Conservation (phyloP, 2,888 invertebrate genomes). For the Eristalinus sepulchralis region DNA sequence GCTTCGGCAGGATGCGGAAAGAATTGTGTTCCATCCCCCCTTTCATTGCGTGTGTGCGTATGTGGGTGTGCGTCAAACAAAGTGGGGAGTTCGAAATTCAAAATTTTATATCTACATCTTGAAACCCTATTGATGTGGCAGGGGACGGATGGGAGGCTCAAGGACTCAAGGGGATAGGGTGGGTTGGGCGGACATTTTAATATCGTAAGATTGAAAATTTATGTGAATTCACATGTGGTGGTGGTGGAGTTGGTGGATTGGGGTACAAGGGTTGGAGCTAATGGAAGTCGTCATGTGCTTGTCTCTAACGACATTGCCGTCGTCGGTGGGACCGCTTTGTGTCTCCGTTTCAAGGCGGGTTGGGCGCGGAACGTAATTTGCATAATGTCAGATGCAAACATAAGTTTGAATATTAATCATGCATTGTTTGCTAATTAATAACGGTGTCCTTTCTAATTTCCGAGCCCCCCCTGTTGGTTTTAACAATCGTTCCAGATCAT, state of each 20-base stretch:
- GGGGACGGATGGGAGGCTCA: neutral
- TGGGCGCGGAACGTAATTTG: slow-evolving; percentile 39
- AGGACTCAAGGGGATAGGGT: neutral
- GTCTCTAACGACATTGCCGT: slow-evolving; percentile 23
- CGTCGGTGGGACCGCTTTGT: slow-evolving; percentile 8
- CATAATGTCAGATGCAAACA: slow-evolving; percentile 67
- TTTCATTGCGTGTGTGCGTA: neutral
- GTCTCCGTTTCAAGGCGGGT: neutral
- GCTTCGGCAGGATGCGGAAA: slow-evolving; percentile 37
- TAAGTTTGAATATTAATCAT: slow-evolving; percentile 68
- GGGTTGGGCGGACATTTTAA: slow-evolving; percentile 36
- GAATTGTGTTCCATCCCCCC: slow-evolving; percentile 28
- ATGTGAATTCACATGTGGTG: slow-evolving; percentile 41
- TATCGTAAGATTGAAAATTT: slow-evolving; percentile 50
- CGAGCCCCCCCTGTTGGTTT: slow-evolving; percentile 4
- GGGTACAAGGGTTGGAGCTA: neutral
- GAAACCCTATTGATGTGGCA: neutral
- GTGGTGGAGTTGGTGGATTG: neutral
- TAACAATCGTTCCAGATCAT: slow-evolving; percentile 44
- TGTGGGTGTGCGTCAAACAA: neutral
- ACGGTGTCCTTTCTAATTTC: slow-evolving; percentile 45
- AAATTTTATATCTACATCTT: slow-evolving; percentile 39
- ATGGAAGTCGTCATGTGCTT: slow-evolving; percentile 17
- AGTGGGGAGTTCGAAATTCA: slow-evolving; percentile 24
- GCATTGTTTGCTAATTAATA: slow-evolving; percentile 69